A percentile compares a stretch with the other conserved stretches of the same genome.
phyloP scores from a whole-genome alignment of 1,140 invertebrate genomes.

The Lepidotrigona ventralis region DNA sequence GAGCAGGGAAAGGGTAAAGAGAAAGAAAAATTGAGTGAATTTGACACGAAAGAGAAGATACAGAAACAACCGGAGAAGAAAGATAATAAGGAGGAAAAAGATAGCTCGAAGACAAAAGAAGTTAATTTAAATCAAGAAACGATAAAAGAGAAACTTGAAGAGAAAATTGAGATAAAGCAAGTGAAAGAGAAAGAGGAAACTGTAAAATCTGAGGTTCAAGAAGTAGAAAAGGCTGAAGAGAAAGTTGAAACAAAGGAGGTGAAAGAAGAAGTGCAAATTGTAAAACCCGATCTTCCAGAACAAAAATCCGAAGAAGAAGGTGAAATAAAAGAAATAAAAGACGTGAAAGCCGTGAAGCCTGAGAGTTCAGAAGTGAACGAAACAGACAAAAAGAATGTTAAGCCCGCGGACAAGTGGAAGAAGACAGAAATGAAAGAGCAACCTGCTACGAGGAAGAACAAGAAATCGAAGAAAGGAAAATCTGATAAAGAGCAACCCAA shows the following conservation, averaged over 20 bases:
- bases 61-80: not conserved
- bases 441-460: slow-evolving; percentile 24
- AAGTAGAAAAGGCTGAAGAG: too few relatives aligned
- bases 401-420: not conserved
- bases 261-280: not conserved
- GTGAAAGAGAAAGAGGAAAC: too few relatives aligned
- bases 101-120: not conserved
- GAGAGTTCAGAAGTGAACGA: not conserved
- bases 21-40: not conserved
- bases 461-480: slow-evolving; percentile 41
- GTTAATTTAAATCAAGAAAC: not conserved
- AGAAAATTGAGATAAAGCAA: not conserved
- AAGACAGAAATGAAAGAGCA: slow-evolving; percentile 21
- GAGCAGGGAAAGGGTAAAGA: slow-evolving; percentile 13
- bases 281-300: too few relatives aligned
- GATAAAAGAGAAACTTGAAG: not conserved
- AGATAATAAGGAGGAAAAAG: slow-evolving; percentile 11
- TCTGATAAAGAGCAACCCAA: slow-evolving; percentile 14
- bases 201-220: too few relatives aligned
- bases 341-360: not conserved
- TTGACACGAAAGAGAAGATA: not conserved
- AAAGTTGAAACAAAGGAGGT: not conserved
- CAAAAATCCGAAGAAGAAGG: not conserved
- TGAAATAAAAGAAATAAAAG: not conserved
- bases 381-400: slow-evolving; percentile 3